These are phyloP conservation scores for Etheostoma nigrum DNA, from an alignment of 2,797 vertebrate genomes.

Conservation along the genomic window DNA sequence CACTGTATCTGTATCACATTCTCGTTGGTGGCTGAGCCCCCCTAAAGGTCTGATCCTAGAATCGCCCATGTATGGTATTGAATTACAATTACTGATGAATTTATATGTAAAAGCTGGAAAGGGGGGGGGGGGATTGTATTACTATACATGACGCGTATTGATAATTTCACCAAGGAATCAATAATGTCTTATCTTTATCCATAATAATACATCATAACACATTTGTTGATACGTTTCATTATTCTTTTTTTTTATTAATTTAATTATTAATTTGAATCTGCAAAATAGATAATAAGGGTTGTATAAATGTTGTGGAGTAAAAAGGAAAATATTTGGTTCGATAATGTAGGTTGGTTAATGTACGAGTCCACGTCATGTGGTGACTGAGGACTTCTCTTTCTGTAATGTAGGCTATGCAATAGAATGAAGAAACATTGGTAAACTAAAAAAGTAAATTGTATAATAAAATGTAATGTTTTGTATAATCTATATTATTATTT, in stretches of 20 bases:
- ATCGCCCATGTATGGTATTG: no score
- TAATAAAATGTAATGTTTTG: background rate
- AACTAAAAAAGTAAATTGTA: background rate
- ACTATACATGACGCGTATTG: background rate
- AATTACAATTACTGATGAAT: no score
- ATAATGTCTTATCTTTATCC: background rate
- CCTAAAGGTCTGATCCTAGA: no score
- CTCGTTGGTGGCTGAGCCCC: no score
- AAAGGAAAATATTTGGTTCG: background rate
- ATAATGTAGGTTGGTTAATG: background rate
- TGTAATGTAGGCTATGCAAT: no score
- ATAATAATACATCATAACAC: background rate
- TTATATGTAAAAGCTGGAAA: no score
- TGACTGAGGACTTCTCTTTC: background rate
- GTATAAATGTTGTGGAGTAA: background rate
- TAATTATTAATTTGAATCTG: background rate
- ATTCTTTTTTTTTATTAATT: no score
- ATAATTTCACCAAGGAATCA: background rate
- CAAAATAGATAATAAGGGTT: background rate
- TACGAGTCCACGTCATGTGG: conserved; percentile 5
- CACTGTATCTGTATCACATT: no score
- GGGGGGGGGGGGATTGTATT: no score
- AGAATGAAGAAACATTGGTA: no score
- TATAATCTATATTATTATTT: background rate
- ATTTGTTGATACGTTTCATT: background rate